Base-by-base conservation (phyloP, 1,140 invertebrate genomes). In the Sycobia sp. region DNA sequence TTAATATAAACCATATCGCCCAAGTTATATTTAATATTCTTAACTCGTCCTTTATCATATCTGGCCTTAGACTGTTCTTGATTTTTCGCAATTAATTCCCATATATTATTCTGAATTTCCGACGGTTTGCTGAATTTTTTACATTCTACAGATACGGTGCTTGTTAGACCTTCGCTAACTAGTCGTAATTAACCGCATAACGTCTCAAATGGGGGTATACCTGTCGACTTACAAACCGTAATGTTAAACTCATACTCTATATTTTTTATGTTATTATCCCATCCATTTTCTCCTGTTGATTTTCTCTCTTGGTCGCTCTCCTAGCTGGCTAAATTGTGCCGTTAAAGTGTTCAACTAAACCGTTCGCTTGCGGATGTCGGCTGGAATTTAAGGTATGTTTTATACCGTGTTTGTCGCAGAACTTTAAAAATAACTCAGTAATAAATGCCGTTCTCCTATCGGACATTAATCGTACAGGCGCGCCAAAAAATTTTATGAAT, bases 351-450 rank as follows among this genome's bases (percentile, higher is more conserved):
- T 53, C 50, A 22, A 53, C 34, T 22, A 59, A 58, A 1, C 60
- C 57, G 39, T 75, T 73, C 20, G 67, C 69, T 34, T 68, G 54
- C 0, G 73, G 71, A n/a, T 62, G 69, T 10, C 54, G 49, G 20
- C 71, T 67, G 3, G 71, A 71, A 61, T 69, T 75, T 13, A 63
- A 14, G 0, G 66, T 62, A 51, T 75, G 70, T 41, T 65, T 67
- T 11, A 79, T 76, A 4, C 65, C 62, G 14, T 70, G 29, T 14
- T 69, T 32, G 1, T 58, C 29, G n/a, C 69, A 69, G 50, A 71
- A 67, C 25, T 71, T 47, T 18, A 9, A 14, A 43, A 69, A 70
- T 10, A 43, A 20, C n/a, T 55, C 11, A 1, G 67, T 68, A 1
- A 54, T 68, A 23, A 69, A 63, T 1, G 38, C 13, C 0, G 60